A percentile compares a stretch with the other conserved stretches of the same genome.
Evolutionary conservation across 2,888 invertebrate species (phyloP).

Genomic region (Augiades crinisus): DNA sequence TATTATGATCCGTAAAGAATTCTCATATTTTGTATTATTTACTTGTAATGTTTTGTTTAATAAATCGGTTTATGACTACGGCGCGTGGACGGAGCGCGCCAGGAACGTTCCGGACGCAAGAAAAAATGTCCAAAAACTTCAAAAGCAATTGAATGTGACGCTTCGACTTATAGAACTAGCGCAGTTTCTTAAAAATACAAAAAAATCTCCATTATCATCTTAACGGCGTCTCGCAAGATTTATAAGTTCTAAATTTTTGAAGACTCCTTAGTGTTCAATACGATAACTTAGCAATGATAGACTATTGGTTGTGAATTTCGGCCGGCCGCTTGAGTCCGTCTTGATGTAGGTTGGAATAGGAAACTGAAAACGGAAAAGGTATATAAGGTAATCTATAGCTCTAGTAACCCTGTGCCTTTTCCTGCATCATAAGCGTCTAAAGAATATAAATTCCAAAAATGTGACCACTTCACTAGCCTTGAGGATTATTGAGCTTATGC

Average conservation of each 20-base stretch:
- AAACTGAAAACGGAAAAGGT: too few species aligned
- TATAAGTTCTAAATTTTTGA: background rate
- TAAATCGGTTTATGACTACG: conserved; percentile 45
- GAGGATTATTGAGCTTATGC: too few species aligned
- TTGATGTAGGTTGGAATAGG: too few species aligned
- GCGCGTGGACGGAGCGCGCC: conserved; percentile 70
- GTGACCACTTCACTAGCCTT: too few species aligned
- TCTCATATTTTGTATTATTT: conserved; percentile 53
- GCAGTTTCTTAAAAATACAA: background rate
- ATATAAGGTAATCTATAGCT: too few species aligned
- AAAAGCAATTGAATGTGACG: conserved; percentile 4
- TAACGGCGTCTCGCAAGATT: background rate
- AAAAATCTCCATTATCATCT: background rate
- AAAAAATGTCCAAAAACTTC: conserved; percentile 25
- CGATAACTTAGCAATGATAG: too few species aligned
- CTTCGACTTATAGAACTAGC: background rate
- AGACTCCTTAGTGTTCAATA: too few species aligned
- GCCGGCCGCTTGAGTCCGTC: too few species aligned
- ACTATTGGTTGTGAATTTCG: too few species aligned
- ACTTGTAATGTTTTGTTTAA: conserved; percentile 15
- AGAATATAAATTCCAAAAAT: too few species aligned
- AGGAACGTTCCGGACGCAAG: conserved; percentile 27
- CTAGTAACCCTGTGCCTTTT: too few species aligned
- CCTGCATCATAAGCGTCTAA: too few species aligned
- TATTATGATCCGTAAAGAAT: conserved; percentile 60